Evolutionary conservation across 2,113 vertebrate species (phyloP).

Genomic region (Rhineura floridana): DNA sequence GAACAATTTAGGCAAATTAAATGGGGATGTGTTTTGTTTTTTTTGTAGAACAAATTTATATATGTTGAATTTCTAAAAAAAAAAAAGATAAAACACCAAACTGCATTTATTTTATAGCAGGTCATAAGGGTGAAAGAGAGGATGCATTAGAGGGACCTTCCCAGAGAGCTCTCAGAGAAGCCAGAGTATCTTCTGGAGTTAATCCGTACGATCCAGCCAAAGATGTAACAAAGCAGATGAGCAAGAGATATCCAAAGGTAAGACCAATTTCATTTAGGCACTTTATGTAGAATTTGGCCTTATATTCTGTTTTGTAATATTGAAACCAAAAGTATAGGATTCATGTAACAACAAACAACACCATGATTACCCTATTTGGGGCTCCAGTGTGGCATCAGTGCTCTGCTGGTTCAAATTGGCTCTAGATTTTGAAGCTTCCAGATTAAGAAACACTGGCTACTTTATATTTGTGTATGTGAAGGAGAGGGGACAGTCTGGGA

Average conservation of each 20-base stretch:
- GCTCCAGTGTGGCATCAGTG: not conserved
- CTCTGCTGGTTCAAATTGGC: not conserved
- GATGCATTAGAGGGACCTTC: slow-evolving; percentile 51
- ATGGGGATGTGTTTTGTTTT: not conserved
- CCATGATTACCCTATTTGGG: not conserved
- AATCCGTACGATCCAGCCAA: slow-evolving; percentile 9
- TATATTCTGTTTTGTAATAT: not conserved
- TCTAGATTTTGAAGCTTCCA: not conserved
- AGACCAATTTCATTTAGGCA: slow-evolving; percentile 11
- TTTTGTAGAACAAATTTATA: not conserved
- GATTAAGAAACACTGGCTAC: not conserved
- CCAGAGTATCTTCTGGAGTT: slow-evolving; percentile 41
- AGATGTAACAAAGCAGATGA: slow-evolving; percentile 48
- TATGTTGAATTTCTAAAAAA: not conserved
- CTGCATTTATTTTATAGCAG: slow-evolving; percentile 54
- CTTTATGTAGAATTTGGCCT: not conserved
- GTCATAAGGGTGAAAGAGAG: slow-evolving; percentile 35
- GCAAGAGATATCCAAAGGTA: slow-evolving; percentile 65
- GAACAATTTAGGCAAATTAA: not conserved
- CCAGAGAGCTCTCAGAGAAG: slow-evolving; percentile 67
- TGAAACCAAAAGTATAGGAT: not conserved
- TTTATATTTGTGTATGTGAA: not conserved
- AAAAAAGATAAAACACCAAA: not conserved
- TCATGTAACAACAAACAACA: not conserved
- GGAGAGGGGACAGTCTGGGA: no score